A percentile compares a stretch with the other conserved stretches of the same genome.
Evolutionary conservation across 2,888 invertebrate species (phyloP).

Genomic region (Diachrysia chrysitis): DNA sequence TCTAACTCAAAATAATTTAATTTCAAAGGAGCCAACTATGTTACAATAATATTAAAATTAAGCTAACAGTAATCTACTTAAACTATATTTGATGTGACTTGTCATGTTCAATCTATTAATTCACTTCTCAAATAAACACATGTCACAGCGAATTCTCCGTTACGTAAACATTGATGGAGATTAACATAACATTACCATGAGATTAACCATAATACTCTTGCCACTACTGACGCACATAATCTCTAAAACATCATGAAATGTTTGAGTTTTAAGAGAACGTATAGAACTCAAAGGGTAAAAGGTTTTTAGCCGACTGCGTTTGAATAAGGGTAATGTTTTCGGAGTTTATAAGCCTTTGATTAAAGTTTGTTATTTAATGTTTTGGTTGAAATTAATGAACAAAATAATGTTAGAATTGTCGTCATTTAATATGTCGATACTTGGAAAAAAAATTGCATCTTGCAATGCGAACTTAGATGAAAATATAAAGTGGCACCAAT

Average conservation of each 20-base stretch:
- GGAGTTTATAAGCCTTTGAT: neutral
- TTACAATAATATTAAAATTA: neutral
- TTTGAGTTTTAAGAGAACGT: neutral
- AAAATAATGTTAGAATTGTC: neutral
- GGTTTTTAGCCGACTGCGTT: neutral
- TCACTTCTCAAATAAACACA: slow-evolving; percentile 9
- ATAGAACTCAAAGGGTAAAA: neutral
- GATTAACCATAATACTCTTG: slow-evolving; percentile 24
- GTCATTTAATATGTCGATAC: neutral
- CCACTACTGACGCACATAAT: neutral
- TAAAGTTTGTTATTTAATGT: neutral
- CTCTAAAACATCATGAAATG: neutral
- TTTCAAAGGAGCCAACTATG: neutral
- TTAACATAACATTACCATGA: slow-evolving; percentile 16
- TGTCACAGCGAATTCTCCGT: slow-evolving; percentile 4
- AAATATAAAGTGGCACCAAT: too few relatives aligned
- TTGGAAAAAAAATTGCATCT: too few relatives aligned
- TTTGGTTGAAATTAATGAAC: neutral
- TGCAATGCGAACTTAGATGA: too few relatives aligned
- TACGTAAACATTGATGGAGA: slow-evolving; percentile 16
- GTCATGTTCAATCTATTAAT: slow-evolving; percentile 24
- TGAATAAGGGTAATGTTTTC: neutral
- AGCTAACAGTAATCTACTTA: neutral
- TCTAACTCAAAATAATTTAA: neutral
- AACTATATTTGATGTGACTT: neutral